Percentiles rank a stretch among this genome's conserved stretches.
phyloP scores from a whole-genome alignment of 2,797 vertebrate species.

The Melanotaenia maccullochi region DNA sequence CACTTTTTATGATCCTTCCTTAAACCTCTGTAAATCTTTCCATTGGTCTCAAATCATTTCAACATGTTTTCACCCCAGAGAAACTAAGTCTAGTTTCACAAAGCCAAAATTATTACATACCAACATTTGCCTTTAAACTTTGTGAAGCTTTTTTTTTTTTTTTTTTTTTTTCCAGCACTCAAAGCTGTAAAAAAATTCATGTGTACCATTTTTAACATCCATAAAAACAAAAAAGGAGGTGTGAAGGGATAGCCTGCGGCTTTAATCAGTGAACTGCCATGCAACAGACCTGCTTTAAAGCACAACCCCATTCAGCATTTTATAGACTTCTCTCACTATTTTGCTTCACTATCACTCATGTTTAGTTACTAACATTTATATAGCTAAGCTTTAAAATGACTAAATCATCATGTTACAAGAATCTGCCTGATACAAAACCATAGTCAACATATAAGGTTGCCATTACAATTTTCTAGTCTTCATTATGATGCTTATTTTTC shows the following conservation, averaged over 20 bases:
- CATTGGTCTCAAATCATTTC: neutral
- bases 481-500: neutral
- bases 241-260: neutral
- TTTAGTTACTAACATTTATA: neutral
- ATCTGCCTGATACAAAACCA: neutral
- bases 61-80: neutral
- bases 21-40: neutral
- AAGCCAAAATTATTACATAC: neutral
- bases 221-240: neutral
- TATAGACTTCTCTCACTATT: neutral
- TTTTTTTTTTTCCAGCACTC: neutral
- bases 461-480: neutral
- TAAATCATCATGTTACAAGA: neutral
- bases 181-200: neutral
- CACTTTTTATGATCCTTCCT: neutral
- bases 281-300: neutral
- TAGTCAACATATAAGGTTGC: neutral
- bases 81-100: neutral
- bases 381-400: neutral
- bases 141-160: neutral
- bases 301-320: neutral
- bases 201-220: neutral
- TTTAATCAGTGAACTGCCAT: neutral
- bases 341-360: neutral
- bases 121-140: neutral